Conservation (phyloP, 2,888 invertebrate species). For the Pachycephus smyrnensis region DNA sequence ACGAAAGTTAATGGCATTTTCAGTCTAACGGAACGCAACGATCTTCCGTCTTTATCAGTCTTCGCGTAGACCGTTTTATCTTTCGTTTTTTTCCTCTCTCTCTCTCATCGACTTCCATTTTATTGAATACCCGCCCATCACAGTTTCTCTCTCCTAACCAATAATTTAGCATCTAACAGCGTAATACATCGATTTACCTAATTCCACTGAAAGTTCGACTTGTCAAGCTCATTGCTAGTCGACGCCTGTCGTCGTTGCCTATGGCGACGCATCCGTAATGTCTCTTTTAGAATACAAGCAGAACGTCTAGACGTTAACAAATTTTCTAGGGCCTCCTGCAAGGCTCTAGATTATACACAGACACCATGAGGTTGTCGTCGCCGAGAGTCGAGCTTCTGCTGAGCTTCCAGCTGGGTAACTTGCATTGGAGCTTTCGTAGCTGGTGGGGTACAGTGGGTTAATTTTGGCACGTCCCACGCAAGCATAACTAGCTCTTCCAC, state of each 20-base stretch:
- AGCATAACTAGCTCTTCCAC: constrained; percentile 33
- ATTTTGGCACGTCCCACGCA: constrained; percentile 48
- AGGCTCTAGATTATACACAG: not conserved
- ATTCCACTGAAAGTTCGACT: not conserved
- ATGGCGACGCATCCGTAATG: not conserved
- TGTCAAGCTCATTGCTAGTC: not conserved
- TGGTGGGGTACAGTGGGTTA: constrained; percentile 29
- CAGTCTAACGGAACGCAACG: not conserved
- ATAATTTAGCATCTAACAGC: not conserved
- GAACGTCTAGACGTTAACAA: not conserved
- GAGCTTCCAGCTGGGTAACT: not conserved
- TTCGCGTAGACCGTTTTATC: not conserved
- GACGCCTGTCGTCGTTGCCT: not conserved
- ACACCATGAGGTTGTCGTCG: not conserved
- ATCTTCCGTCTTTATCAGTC: not conserved
- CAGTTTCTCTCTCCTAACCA: not conserved
- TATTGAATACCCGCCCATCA: too few relatives aligned
- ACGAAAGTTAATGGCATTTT: not conserved
- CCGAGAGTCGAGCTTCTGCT: not conserved
- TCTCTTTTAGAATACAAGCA: not conserved
- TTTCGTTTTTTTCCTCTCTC: not conserved
- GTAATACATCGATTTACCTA: not conserved
- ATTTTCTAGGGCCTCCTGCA: not conserved
- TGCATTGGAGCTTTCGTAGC: not conserved
- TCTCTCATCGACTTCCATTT: not conserved